phyloP scores from a whole-genome alignment of 2,888 invertebrate species.

The Drosophila mimica region DNA sequence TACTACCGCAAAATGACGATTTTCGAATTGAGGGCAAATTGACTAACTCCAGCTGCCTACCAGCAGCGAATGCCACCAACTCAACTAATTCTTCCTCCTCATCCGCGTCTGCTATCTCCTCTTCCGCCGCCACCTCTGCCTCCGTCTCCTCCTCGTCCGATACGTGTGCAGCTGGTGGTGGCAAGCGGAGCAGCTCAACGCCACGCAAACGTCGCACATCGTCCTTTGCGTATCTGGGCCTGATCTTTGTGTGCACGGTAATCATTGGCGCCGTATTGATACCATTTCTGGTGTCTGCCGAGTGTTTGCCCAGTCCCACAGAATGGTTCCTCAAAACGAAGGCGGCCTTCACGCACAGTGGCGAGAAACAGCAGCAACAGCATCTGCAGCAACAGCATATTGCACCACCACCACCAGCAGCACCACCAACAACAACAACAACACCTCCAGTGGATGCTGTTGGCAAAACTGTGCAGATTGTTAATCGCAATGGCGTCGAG shows the following conservation, averaged over 20 bases:
- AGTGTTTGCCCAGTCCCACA: conserved; percentile 83
- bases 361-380: conserved; percentile 22
- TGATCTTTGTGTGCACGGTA: conserved; percentile 84
- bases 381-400: conserved; percentile 1
- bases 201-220: conserved; percentile 80
- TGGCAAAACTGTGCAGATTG: conserved; percentile 75
- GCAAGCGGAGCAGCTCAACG: conserved; percentile 12
- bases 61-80: conserved; percentile 75
- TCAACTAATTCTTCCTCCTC: conserved; percentile 82
- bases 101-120: conserved; percentile 78
- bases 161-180: background rate
- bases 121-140: conserved; percentile 13
- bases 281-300: conserved; percentile 84
- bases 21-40: conserved; percentile 87
- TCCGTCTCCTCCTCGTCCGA: conserved; percentile 13
- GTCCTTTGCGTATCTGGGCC: conserved; percentile 84
- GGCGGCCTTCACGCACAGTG: conserved; percentile 74
- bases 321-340: conserved; percentile 84
- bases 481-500: conserved; percentile 77
- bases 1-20: conserved; percentile 90
- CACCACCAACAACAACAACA: conserved; percentile 1
- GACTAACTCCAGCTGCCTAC: conserved; percentile 86
- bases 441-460: conserved; percentile 36
- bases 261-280: conserved; percentile 84
- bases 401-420: conserved; percentile 10